Evolutionary conservation across 2,888 invertebrate species (phyloP), one percentile per base, ranked within the genome.

Genomic region (Chymomyza fuscimana): DNA sequence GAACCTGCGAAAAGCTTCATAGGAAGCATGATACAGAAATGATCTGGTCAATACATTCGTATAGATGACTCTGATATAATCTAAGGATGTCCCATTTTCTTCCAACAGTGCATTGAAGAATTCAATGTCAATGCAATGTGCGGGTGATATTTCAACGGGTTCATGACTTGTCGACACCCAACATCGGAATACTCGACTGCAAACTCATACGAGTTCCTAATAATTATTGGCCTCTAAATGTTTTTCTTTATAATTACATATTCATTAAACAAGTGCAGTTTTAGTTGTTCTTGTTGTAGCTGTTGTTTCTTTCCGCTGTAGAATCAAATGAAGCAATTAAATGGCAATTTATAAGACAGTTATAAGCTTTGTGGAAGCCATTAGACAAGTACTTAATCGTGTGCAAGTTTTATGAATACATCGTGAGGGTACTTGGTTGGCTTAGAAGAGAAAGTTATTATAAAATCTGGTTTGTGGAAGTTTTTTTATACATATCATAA

Each of bases 211-310:
- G 76, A 74, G 73, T 83, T 78, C 76, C 74, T 65, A 67, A 77
- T 87, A 82, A 82, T 82, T 73, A 78, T 77, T 77, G 86, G 80
- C 82, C 82, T 83, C 87, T 80, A 85, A 82, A 80, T 78, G 86
- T 75, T 75, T 70, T 15, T 66, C 12, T 64, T 69, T 63, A 69
- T 80, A 80, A 82, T 82, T 54, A 19, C 22, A 54, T 54, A 54
- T 84, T 74, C 77, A 73, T 75, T 72, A 81, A 86, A 80, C 79
- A 87, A 80, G 82, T 77, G 83, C 73, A 60, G 60, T 59, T 19
- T 12, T 52, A 36, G 25, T 32, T 52, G 32, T 51, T 58, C 51
- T 52, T 63, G 61, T 64, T 25, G 22, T 22, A n/a, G n/a, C n/a
- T 22, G 25, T 25, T 25, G 25, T 25, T 25, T 25, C 29, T 56